Base-by-base conservation (phyloP, 2,113 vertebrate genomes). In the Bungarus multicinctus region DNA sequence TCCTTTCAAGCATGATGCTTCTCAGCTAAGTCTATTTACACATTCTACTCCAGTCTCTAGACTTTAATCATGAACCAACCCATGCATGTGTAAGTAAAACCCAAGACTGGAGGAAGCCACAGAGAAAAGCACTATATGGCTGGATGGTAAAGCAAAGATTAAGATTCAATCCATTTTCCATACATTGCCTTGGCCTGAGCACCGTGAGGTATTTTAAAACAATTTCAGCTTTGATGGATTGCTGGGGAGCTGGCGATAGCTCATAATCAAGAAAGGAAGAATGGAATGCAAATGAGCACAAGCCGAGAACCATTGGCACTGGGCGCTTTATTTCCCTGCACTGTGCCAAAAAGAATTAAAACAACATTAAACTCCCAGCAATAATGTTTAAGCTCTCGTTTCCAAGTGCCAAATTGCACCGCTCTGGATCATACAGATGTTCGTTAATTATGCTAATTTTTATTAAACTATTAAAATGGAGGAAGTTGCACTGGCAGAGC, bases 361-460 rank as follows among this genome's bases (percentile, higher is more conserved):
- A 98, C 97, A 97, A 97, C 98, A 98, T 98, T 98, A 98, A 98
- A 98, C 96, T 96, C 96, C 96, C 97, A 94, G 98, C 98, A 97
- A 97, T 97, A 97, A 97, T 97, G 97, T 97, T 97, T 97, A 97
- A 98, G 97, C 96, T 97, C 98, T 97, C 98, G 96, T 97, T 98
- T 98, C 96, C 95, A 93, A 97, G 97, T 98, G 98, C 98, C 98
- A 98, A 98, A 98, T 97, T 97, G 97, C 98, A 97, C 97, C 98
- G 91, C 98, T 97, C 97, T 97, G 98, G 97, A 98, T 97, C 97
- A 97, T 97, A 98, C 98, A 98, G 98, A 98, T 98, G 98, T 98
- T 98, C 97, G 97, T 98, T 98, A 98, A 98, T 98, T 98, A 98
- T 98, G 98, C 97, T 98, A 98, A 98, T 98, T 98, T 98, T 98